phyloP scores from a whole-genome alignment of 1,140 invertebrate species.

The Ostrea denselamellosa region DNA sequence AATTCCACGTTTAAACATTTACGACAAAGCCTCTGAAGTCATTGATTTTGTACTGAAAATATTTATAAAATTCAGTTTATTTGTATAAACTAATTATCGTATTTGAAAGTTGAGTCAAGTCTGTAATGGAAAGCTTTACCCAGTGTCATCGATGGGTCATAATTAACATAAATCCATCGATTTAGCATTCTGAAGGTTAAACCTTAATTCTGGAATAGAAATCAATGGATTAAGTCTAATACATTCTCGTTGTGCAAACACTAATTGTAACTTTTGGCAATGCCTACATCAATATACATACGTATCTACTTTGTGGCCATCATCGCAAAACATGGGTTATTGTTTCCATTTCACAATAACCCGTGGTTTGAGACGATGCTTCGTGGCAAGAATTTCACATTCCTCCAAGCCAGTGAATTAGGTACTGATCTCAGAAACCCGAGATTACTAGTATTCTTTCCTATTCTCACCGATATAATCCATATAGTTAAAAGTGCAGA shows the following conservation, averaged over 20 bases:
- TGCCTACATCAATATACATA: no score
- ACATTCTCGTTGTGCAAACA: background rate
- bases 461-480: no score
- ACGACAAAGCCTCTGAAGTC: background rate
- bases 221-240: slow-evolving; percentile 2
- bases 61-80: slow-evolving; percentile 18
- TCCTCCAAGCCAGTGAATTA: no score
- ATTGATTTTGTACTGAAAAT: background rate
- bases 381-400: no score
- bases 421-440: no score
- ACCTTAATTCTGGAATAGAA: background rate
- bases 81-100: slow-evolving; percentile 34
- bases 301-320: no score
- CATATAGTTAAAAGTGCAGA: background rate
- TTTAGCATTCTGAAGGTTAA: background rate
- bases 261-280: no score
- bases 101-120: slow-evolving; percentile 10
- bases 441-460: no score
- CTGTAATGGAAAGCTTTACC: background rate
- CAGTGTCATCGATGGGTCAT: background rate
- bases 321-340: no score
- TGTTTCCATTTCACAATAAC: no score
- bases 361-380: no score
- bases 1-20: background rate
- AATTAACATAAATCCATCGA: background rate